Evolutionary conservation across 2,797 vertebrate genomes (phyloP).

Genomic region (Mus caroli): DNA sequence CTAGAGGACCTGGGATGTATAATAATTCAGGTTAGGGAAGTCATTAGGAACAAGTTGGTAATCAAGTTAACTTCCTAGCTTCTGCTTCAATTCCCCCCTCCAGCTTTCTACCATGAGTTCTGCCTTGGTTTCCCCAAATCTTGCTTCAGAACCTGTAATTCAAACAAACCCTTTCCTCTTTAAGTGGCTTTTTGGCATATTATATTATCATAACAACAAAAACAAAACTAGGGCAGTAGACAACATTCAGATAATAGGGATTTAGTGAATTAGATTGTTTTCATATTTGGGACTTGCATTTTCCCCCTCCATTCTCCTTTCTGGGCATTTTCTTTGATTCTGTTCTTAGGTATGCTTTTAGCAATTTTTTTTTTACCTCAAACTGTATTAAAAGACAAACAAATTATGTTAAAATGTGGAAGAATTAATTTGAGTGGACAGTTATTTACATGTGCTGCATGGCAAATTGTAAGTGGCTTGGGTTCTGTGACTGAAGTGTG

Average conservation of each 20-base stretch:
- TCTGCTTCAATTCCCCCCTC: neutral
- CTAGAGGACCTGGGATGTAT: neutral
- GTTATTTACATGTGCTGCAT: neutral
- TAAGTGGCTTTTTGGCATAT: neutral
- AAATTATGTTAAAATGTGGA: neutral
- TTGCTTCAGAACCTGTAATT: neutral
- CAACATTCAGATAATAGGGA: neutral
- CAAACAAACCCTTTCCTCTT: neutral
- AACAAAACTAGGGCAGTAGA: neutral
- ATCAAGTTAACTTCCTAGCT: neutral
- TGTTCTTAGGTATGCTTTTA: neutral
- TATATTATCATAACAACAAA: neutral
- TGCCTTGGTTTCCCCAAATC: neutral
- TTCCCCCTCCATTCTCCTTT: neutral
- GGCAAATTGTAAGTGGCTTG: neutral
- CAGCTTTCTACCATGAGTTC: neutral
- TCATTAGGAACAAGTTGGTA: neutral
- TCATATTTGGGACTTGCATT: neutral
- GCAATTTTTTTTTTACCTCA: neutral
- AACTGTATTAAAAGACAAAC: neutral
- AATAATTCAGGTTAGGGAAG: neutral
- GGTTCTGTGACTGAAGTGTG: too few species aligned
- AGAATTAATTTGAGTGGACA: neutral
- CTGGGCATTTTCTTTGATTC: neutral
- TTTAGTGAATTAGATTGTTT: slow-evolving; percentile 1